Evolutionary conservation across 2,113 vertebrate genomes (phyloP).

Genomic region (Cercocebus atys): DNA sequence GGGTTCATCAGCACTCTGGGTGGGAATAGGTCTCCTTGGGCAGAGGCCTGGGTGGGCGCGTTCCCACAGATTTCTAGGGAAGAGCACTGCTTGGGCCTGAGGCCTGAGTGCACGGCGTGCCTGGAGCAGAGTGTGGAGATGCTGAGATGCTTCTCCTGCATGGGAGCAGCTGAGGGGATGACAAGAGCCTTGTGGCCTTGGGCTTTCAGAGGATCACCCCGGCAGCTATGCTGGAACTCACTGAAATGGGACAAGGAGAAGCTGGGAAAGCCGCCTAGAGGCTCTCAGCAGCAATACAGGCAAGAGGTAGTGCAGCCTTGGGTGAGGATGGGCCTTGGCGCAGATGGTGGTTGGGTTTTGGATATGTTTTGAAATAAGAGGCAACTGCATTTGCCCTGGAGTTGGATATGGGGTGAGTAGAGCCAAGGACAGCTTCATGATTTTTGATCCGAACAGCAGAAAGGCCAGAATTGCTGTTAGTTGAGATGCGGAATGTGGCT

Average conservation of each 20-base stretch:
- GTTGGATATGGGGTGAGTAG: not conserved
- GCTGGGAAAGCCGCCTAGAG: not conserved
- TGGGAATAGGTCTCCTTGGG: not conserved
- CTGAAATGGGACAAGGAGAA: not conserved
- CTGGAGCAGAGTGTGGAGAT: not conserved
- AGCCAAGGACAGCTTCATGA: not conserved
- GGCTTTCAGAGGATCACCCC: not conserved
- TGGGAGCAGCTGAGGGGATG: too few species aligned
- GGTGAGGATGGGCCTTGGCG: not conserved
- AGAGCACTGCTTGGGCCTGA: not conserved
- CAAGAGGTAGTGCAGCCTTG: not conserved
- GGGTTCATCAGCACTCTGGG: not conserved
- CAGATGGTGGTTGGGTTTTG: not conserved
- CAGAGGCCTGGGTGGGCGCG: not conserved
- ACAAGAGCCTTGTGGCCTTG: rapidly evolving
- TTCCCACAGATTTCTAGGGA: not conserved
- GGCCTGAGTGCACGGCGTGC: not conserved
- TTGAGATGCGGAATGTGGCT: too few species aligned
- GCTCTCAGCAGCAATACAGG: not conserved
- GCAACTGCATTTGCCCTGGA: not conserved
- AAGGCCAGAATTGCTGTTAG: not conserved
- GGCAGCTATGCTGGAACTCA: not conserved
- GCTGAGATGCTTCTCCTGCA: rapidly evolving
- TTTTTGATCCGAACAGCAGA: not conserved
- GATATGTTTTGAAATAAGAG: not conserved